Evolutionary conservation across 2,113 vertebrate genomes (phyloP).

Genomic region (Pholis gunnellus): DNA sequence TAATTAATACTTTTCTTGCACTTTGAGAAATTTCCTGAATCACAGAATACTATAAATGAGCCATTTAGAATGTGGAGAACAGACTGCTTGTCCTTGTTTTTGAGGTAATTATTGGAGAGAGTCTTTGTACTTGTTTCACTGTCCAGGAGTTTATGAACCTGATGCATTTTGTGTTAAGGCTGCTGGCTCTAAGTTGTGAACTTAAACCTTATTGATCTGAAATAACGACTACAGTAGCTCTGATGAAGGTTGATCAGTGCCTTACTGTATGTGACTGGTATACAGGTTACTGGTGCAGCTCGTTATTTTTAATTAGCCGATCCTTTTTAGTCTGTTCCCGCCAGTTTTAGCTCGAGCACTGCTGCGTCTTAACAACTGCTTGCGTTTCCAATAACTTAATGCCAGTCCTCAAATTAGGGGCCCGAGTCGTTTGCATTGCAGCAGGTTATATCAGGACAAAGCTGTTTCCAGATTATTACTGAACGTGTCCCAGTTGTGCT

Average conservation of each 20-base stretch:
- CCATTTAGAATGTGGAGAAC: too few species aligned
- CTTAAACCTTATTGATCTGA: slow-evolving; percentile 37
- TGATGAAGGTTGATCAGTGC: slow-evolving; percentile 23
- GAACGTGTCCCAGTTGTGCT: slow-evolving; percentile 40
- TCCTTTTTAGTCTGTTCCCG: slow-evolving; percentile 12
- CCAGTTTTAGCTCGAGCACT: slow-evolving; percentile 26
- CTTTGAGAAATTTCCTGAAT: too few species aligned
- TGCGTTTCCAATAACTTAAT: slow-evolving; percentile 25
- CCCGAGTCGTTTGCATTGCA: slow-evolving; percentile 21
- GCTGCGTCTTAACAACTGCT: slow-evolving; percentile 10
- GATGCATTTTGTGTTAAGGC: slow-evolving; percentile 8
- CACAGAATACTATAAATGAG: too few species aligned
- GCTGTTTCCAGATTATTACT: slow-evolving; percentile 4
- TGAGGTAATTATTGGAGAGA: neutral
- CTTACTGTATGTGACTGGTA: slow-evolving; percentile 17
- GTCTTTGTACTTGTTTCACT: neutral
- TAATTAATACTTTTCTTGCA: too few species aligned
- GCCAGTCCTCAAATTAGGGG: slow-evolving; percentile 24
- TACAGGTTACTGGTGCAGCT: slow-evolving; percentile 27
- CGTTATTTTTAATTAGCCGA: slow-evolving; percentile 61
- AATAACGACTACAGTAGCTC: slow-evolving; percentile 25
- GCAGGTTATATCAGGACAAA: slow-evolving; percentile 41
- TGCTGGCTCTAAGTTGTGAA: slow-evolving; percentile 3
- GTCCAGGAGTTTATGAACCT: neutral
- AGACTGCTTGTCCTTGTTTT: neutral